Base-by-base conservation (phyloP, 2,797 vertebrate genomes). In the Epinephelus malabaricus region DNA sequence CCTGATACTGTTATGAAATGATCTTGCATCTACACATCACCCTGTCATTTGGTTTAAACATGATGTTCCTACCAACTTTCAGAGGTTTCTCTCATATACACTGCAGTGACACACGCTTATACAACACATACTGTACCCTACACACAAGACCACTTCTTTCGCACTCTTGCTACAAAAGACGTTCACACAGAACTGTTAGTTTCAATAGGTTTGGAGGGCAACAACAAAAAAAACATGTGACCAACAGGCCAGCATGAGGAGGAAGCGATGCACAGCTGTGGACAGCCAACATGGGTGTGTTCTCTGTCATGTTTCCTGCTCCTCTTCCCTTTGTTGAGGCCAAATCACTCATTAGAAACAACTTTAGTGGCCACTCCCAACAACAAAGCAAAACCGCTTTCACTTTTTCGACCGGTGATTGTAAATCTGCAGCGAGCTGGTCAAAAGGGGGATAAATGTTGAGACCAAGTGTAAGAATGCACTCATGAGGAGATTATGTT, bases 211-310 rank as follows among this genome's bases (percentile, higher is more conserved):
- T 53, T 45, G 65, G 72, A 65, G 47, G 19, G 43, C 27, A 78
- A 67, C 46, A 74, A 76, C 47, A 71, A 47, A 71, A 68, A 45
- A 72, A 63, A 65, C 68, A 78, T 46, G 34, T 79, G 84, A 84
- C 60, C 30, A 64, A 53, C 53, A 23, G 63, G 34, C 56, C 51
- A 51, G 53, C 47, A 4, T 18, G 69, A 87, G 77, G 76, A 86
- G 90, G 92, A 93, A 92, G 88, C 85, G 86, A 88, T 90, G 86
- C 83, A 30, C 70, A 82, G 82, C 79, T 75, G 78, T 43, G 62
- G 74, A 75, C 1, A 5, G 45, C 40, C 54, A 47, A 50, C 62
- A 63, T 19, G 88, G 92, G 92, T 25, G 90, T 89, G 84, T 83
- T 78, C 79, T 51, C 78, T 2, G 73, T 83, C 81, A 77, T 43